Percentiles rank a stretch among this genome's conserved stretches.
These are phyloP conservation scores for Acromyrmex charruanus DNA, from an alignment of 1,140 invertebrate genomes.

Conservation along the genomic window DNA sequence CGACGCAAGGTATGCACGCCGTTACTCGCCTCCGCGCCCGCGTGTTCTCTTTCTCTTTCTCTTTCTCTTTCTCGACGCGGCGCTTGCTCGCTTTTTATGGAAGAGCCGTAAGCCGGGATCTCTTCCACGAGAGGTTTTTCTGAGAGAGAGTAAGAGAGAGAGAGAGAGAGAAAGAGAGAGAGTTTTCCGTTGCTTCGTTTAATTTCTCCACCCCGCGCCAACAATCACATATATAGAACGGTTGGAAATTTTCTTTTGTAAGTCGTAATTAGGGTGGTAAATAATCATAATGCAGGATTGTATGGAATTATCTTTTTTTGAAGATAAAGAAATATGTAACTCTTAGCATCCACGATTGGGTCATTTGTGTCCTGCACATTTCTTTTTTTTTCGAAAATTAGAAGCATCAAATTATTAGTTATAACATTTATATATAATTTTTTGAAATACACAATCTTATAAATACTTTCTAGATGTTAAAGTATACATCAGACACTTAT, in stretches of 20 bases:
- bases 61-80: constrained; percentile 16
- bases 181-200: constrained; percentile 24
- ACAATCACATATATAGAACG: not conserved
- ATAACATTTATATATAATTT: no score
- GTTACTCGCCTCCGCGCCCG: constrained; percentile 82
- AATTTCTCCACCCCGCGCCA: constrained; percentile 8
- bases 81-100: constrained; percentile 51
- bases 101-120: constrained; percentile 34
- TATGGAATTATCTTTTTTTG: not conserved
- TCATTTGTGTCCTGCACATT: no score
- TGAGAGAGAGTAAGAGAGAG: not conserved
- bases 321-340: not conserved
- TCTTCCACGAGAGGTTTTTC: constrained; percentile 36
- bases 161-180: not conserved
- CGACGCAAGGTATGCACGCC: constrained; percentile 83
- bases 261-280: not conserved
- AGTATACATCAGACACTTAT: no score
- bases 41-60: constrained; percentile 68
- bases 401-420: no score
- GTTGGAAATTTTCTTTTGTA: not conserved
- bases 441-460: no score
- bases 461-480: no score
- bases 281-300: not conserved
- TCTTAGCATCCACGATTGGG: no score
- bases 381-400: no score